These are phyloP conservation scores for Nezara viridula DNA, from an alignment of 2,888 invertebrate species.

Conservation along the genomic window DNA sequence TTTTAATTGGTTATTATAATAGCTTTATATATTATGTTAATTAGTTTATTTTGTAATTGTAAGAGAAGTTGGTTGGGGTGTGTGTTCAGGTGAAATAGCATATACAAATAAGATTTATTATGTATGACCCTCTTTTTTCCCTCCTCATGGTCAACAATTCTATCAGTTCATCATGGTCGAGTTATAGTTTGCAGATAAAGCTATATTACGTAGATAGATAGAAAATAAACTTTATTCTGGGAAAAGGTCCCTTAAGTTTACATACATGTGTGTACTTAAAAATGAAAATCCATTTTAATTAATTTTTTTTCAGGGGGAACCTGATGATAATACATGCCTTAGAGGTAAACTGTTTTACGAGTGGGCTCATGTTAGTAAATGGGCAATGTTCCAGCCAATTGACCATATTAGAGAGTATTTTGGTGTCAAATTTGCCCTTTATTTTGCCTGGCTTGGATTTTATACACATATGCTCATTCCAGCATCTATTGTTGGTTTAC, in stretches of 20 bases:
- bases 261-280: not conserved
- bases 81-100: no score
- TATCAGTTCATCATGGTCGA: no score
- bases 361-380: conserved; percentile 73
- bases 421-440: conserved; percentile 74
- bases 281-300: conserved; percentile 2
- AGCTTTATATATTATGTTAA: not conserved
- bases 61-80: no score
- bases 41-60: no score
- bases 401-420: conserved; percentile 74
- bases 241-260: no score
- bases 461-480: conserved; percentile 74
- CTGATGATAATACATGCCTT: conserved; percentile 68
- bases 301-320: conserved; percentile 63
- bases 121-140: no score
- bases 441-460: conserved; percentile 75
- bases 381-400: conserved; percentile 74
- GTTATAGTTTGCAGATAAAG: no score
- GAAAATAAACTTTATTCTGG: no score
- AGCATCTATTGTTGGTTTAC: conserved; percentile 72
- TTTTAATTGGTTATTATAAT: not conserved
- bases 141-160: no score
- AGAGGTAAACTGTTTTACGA: conserved; percentile 72
- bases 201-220: no score
- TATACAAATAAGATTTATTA: no score